These are phyloP conservation scores for Egretta garzetta DNA, from an alignment of 2,113 vertebrate species.

Conservation along the genomic window DNA sequence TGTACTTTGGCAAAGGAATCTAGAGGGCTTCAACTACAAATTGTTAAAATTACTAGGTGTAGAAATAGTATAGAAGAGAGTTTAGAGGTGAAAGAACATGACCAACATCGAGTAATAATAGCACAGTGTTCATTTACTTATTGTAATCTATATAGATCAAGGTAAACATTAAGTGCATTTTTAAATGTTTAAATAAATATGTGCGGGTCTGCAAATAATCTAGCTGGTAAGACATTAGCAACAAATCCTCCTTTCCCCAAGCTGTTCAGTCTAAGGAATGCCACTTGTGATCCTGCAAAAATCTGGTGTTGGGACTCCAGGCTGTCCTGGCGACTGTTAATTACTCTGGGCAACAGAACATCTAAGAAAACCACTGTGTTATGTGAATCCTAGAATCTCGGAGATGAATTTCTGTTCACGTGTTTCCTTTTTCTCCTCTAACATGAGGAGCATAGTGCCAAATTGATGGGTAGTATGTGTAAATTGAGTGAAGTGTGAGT, in stretches of 20 bases:
- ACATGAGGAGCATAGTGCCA: fast-evolving
- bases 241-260: neutral
- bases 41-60: neutral
- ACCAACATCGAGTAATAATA: neutral
- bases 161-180: neutral
- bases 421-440: neutral
- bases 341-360: neutral
- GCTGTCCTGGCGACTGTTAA: neutral
- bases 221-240: neutral
- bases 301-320: neutral
- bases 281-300: neutral
- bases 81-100: neutral
- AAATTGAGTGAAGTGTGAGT: neutral
- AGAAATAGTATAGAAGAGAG: neutral
- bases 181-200: neutral
- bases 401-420: fast-evolving
- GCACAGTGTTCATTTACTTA: neutral
- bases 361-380: neutral
- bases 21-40: neutral
- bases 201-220: neutral
- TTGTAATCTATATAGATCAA: neutral
- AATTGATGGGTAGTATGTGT: neutral
- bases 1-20: slow-evolving; percentile 24
- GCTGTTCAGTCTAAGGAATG: neutral
- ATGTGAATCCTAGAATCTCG: neutral